phyloP scores from a whole-genome alignment of 2,888 invertebrate species.

The Rhagophthalmus giganteus region DNA sequence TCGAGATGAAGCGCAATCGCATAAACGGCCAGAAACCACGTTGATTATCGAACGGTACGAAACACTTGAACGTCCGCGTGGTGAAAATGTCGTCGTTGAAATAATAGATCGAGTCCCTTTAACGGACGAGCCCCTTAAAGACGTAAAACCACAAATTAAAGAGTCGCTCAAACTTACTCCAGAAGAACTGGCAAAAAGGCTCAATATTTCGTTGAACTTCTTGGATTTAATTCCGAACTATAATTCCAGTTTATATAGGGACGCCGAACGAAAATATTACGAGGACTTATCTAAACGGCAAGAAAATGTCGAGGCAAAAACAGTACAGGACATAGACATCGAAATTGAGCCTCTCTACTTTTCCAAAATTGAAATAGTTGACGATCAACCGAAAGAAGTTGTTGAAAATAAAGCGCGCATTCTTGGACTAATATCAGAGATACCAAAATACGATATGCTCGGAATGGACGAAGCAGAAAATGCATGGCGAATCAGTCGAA shows the following conservation, averaged over 20 bases:
- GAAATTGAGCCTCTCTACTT: constrained; percentile 10
- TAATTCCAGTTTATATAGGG: constrained; percentile 20
- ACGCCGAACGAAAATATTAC: constrained; percentile 29
- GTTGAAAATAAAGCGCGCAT: background rate
- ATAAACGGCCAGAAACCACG: background rate
- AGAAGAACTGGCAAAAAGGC: background rate
- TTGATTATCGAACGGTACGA: background rate
- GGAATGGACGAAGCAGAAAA: constrained; percentile 14
- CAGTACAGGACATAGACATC: background rate
- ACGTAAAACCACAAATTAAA: background rate
- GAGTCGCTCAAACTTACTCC: background rate
- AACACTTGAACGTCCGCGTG: background rate
- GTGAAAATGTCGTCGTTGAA: no score
- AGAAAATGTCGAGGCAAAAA: background rate
- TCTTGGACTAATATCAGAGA: constrained; percentile 11
- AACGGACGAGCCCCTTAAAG: background rate
- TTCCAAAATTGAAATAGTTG: constrained; percentile 3
- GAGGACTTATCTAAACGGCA: constrained; percentile 20
- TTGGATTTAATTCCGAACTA: constrained; percentile 26
- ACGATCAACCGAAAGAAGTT: background rate
- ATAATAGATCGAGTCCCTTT: background rate
- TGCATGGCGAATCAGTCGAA: constrained; percentile 5
- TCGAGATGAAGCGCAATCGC: background rate
- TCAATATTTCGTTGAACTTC: background rate
- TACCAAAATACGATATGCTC: constrained; percentile 11